A percentile compares a stretch with the other conserved stretches of the same genome.
Evolutionary conservation across 2,113 vertebrate genomes (phyloP).

Genomic region (Xenopus laevis): DNA sequence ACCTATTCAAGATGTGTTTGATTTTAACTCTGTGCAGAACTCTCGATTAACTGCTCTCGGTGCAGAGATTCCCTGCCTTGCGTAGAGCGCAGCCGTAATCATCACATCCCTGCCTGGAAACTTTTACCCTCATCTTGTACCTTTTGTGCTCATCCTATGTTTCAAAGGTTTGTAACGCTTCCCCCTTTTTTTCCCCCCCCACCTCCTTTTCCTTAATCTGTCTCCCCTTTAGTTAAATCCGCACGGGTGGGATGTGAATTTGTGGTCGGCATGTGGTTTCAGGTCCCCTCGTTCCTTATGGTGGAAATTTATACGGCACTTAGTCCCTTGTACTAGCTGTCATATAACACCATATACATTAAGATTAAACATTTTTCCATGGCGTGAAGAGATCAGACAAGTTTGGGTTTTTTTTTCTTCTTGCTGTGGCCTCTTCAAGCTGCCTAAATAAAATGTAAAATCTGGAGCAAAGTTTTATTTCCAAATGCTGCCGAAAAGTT

Average conservation of each 20-base stretch:
- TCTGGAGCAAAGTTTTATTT: slow-evolving; percentile 24
- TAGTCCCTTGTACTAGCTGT: not conserved
- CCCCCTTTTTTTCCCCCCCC: not conserved
- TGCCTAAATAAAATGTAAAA: not conserved
- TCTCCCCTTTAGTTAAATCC: not conserved
- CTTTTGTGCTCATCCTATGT: not conserved
- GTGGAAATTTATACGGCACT: not conserved
- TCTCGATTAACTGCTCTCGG: not conserved
- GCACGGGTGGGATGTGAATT: not conserved
- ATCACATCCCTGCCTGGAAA: slow-evolving; percentile 2
- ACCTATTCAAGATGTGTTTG: slow-evolving; percentile 1
- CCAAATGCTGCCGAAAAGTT: slow-evolving; percentile 32
- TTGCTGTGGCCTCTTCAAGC: too few relatives aligned
- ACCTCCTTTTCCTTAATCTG: not conserved
- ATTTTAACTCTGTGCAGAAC: not conserved
- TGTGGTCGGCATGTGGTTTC: not conserved
- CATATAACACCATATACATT: too few relatives aligned
- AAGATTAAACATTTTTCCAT: too few relatives aligned
- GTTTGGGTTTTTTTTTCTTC: too few relatives aligned
- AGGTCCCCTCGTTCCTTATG: not conserved
- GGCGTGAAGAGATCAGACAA: too few relatives aligned
- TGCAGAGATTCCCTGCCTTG: not conserved
- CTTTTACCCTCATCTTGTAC: not conserved
- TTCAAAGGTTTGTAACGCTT: not conserved
- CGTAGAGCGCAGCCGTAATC: not conserved